Base-by-base conservation (phyloP, 2,113 vertebrate genomes). In the Odobenus rosmarus region DNA sequence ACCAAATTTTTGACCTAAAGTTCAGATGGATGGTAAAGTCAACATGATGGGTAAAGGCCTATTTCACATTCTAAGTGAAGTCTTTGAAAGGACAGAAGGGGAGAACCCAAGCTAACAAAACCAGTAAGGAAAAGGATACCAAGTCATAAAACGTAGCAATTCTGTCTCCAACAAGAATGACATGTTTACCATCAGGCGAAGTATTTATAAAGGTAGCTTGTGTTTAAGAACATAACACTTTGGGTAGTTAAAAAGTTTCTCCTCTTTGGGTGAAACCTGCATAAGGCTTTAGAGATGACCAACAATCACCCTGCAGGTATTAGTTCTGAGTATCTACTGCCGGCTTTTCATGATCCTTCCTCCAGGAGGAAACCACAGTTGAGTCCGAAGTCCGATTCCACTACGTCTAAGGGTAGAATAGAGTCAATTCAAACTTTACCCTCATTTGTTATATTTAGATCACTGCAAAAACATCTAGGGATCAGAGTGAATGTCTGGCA, bases 151-250 rank as follows among this genome's bases (percentile, higher is more conserved):
- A 67, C 33, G 33, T 26, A 74, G 42, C 46, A 49, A 13, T 33
- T 84, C 59, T 71, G 1, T 23, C 67, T 92, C 46, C 39, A 82
- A 81, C 42, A 57, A 94, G 62, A 96, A 95, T 2, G 87, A 85
- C 46, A 55, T 23, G 10, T 67, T 92, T 93, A 59, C 0, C 23
- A 84, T 80, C 21, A 69, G 79, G 51, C 3, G 19, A 83, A 96
- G 55, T 57, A 16, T 96, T 97, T 90, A 90, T 92, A 96, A 93
- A 98, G 97, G 95, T 96, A 95, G 95, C 79, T 57, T 95, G 82
- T 95, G 90, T 93, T 77, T 81, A 87, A 84, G 94, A 87, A 83
- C 11, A 10, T 89, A 93, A 96, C 87, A 94, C 94, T 95, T 92
- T n/a, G 42, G 81, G 94, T 80, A 59, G 59, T 92, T 67, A 93